Percentiles rank a stretch among this genome's conserved stretches.
These are phyloP conservation scores for Cheilosia soror DNA, from an alignment of 2,888 invertebrate species.

Conservation along the genomic window DNA sequence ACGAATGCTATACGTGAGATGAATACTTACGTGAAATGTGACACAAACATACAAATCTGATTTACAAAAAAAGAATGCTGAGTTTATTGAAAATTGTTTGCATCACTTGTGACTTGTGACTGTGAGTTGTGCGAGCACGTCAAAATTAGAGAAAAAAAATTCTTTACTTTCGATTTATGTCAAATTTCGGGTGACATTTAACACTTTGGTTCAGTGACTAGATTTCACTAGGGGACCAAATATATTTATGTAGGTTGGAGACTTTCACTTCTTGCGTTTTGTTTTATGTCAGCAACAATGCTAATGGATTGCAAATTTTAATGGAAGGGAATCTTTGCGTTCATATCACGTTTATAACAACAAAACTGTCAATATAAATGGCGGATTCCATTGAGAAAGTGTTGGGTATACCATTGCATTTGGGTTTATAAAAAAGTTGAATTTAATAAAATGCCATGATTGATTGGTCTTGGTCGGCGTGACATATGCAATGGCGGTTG, in stretches of 20 bases:
- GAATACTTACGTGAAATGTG: slow-evolving; percentile 12
- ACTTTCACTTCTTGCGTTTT: background rate
- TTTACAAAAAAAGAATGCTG: background rate
- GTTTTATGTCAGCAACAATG: background rate
- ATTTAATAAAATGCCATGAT: too few species aligned
- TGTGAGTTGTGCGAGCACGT: background rate
- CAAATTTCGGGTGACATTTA: slow-evolving; percentile 11
- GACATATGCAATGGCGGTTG: too few species aligned
- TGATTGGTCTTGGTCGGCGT: too few species aligned
- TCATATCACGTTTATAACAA: background rate
- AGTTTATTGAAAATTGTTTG: slow-evolving; percentile 29
- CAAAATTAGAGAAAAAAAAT: background rate
- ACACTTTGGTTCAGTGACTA: background rate
- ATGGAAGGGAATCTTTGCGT: background rate
- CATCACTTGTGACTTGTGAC: background rate
- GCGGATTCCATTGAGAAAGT: too few species aligned
- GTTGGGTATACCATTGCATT: too few species aligned
- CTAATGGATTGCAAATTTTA: background rate
- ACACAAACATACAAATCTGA: background rate
- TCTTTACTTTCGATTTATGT: slow-evolving; percentile 7
- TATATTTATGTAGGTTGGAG: background rate
- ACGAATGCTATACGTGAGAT: slow-evolving; percentile 14
- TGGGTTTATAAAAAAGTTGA: too few species aligned
- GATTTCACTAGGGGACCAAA: background rate
- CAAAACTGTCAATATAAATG: too few species aligned